Base-by-base conservation (phyloP, 2,888 invertebrate genomes). In the Loripinus fragilis region DNA sequence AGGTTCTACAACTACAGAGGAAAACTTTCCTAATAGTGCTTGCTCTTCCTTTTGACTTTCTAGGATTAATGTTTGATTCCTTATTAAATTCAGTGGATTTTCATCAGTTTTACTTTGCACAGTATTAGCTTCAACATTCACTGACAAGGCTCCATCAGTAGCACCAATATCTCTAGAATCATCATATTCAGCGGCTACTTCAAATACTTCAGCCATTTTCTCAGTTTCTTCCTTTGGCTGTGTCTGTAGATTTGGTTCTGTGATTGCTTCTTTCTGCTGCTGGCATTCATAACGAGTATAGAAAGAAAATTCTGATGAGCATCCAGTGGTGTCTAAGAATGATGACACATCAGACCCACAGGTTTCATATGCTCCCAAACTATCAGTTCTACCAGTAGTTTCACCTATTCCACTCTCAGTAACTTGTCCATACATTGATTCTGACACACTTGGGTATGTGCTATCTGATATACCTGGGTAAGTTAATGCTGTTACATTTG, bases 261-360 rank as follows among this genome's bases (percentile, higher is more conserved):
- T 15, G 12, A 25, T 20, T 35, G 66, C 25, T n/a, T 25, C 52
- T 35, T 38, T 67, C 5, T 42, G 35, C 8, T 65, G 28, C 60
- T 66, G 45, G 69, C 78, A 76, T 1, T 52, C 60, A 30, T 52
- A 30, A 33, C 67, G 78, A 17, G 72, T 67, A 78, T 76, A 38
- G 33, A 25, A 67, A 8, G 79, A 81, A 64, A 81, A 81, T 17
- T 81, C 77, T 25, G 81, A 84, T 52, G 76, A 77, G 52, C 84
- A 81, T 38, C 75, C 78, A 30, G 81, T 80, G 7, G 79, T 80
- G 12, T 81, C 81, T 28, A 81, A 60, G 23, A 23, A 23, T 48
- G 80, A 77, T n/a, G 78, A 80, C 30, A 70, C 35, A 23, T 80
- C 75, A 25, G 41, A 45, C 20, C 65, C 69, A 48, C 78, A 80